Evolutionary conservation across 1,140 invertebrate species (phyloP), one percentile per base, ranked within the genome.

Genomic region (Theocolax elegans): DNA sequence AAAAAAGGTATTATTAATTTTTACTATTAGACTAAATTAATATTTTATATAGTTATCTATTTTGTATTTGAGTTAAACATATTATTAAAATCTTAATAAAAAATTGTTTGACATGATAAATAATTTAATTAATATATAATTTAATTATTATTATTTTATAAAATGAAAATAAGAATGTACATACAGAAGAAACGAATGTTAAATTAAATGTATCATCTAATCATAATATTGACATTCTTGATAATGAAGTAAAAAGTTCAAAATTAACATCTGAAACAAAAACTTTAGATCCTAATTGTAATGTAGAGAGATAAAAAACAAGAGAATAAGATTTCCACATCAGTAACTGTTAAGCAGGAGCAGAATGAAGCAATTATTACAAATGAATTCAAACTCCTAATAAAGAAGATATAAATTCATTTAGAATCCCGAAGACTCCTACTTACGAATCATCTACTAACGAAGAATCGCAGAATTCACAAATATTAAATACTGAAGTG

Each of bases 1-100:
- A 49, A 79, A 80, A 58, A 78, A 76, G 72, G 83, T 82, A 64
- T n/a, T n/a, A n/a, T n/a, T n/a, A n/a, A n/a, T n/a, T n/a, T n/a
- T n/a, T n/a, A n/a, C n/a, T n/a, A n/a, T n/a, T n/a, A n/a, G n/a
- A n/a, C n/a, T n/a, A n/a, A n/a, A n/a, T n/a, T n/a, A n/a, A n/a
- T n/a, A n/a, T n/a, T n/a, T n/a, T n/a, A n/a, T n/a, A n/a, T n/a
- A n/a, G n/a, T n/a, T n/a, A n/a, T n/a, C n/a, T n/a, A n/a, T n/a
- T n/a, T n/a, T n/a, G n/a, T n/a, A n/a, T n/a, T n/a, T n/a, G n/a
- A n/a, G n/a, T n/a, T n/a, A n/a, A n/a, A n/a, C n/a, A n/a, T n/a
- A n/a, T n/a, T n/a, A n/a, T n/a, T n/a, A n/a, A n/a, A n/a, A n/a
- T n/a, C n/a, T n/a, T n/a, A n/a, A n/a, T n/a, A n/a, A n/a, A n/a